Percentiles rank a stretch among this genome's conserved stretches.
Conservation (phyloP, 1,140 invertebrate genomes). For the Macrosteles quadrilineatus region DNA sequence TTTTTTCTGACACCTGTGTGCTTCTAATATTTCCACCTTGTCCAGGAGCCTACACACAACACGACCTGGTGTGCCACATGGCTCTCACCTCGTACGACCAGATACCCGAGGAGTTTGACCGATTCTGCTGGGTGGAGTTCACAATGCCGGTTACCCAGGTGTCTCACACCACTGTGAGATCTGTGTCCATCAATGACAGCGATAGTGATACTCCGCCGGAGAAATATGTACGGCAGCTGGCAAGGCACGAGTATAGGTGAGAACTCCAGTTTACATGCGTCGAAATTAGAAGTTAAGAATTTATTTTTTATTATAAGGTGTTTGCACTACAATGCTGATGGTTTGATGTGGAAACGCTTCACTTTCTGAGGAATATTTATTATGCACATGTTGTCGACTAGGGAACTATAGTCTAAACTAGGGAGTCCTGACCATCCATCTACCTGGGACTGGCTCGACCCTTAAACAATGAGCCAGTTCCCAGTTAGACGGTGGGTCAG, state of each 20-base stretch:
- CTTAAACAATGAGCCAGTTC: no score
- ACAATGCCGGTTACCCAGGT: conserved; percentile 98
- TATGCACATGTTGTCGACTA: no score
- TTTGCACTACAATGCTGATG: background rate
- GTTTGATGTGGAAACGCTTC: background rate
- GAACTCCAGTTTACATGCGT: conserved; percentile 42
- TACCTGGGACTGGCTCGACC: no score
- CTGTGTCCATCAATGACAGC: conserved; percentile 87
- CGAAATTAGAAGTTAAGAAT: conserved; percentile 2
- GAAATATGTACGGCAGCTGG: conserved; percentile 96
- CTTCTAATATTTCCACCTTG: no score
- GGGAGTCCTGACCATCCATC: no score
- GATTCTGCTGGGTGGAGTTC: conserved; percentile 91
- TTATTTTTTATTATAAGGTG: background rate
- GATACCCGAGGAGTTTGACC: conserved; percentile 89
- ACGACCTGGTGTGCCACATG: conserved; percentile 90
- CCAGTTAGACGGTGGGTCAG: no score
- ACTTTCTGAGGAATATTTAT: background rate
- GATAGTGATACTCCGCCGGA: conserved; percentile 94
- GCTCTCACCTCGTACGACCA: conserved; percentile 96
- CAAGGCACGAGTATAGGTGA: conserved; percentile 94
- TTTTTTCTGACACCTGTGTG: no score
- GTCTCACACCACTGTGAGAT: conserved; percentile 94
- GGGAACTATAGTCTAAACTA: no score
- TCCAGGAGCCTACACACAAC: conserved; percentile 93